Evolutionary conservation across 2,113 vertebrate species (phyloP).

Genomic region (Brachypteracias leptosomus): DNA sequence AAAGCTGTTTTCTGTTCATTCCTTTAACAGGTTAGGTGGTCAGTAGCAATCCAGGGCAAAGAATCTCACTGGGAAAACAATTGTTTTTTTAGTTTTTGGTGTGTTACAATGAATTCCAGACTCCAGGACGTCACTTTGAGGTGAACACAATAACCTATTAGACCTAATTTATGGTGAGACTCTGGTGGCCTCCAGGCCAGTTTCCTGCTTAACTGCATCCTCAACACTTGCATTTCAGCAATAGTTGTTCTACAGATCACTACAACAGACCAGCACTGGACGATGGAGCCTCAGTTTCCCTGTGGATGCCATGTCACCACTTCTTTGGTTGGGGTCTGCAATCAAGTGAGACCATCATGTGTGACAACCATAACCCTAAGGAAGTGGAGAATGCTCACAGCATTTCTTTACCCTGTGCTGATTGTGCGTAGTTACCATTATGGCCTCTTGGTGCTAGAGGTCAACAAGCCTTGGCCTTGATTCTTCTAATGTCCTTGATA

Average conservation of each 20-base stretch:
- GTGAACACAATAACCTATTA: neutral
- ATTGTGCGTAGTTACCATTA: neutral
- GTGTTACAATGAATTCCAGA: neutral
- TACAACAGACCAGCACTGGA: neutral
- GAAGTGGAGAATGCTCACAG: neutral
- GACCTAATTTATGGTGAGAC: neutral
- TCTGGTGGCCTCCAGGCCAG: neutral
- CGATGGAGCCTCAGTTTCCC: neutral
- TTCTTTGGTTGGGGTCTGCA: neutral
- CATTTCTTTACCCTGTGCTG: neutral
- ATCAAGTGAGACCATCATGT: neutral
- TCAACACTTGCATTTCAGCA: neutral
- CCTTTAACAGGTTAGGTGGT: neutral
- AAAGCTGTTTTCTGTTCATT: neutral
- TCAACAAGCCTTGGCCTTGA: neutral
- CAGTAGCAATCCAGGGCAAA: neutral
- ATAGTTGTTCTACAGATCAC: neutral
- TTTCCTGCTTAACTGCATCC: neutral
- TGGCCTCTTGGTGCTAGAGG: neutral
- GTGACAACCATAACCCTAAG: neutral
- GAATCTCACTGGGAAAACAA: neutral
- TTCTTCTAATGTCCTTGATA: neutral
- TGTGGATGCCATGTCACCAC: accelerated
- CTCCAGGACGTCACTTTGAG: neutral
- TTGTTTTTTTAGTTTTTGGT: neutral